Base-by-base conservation (phyloP, 2,888 invertebrate species). In the Aethes cnicana region DNA sequence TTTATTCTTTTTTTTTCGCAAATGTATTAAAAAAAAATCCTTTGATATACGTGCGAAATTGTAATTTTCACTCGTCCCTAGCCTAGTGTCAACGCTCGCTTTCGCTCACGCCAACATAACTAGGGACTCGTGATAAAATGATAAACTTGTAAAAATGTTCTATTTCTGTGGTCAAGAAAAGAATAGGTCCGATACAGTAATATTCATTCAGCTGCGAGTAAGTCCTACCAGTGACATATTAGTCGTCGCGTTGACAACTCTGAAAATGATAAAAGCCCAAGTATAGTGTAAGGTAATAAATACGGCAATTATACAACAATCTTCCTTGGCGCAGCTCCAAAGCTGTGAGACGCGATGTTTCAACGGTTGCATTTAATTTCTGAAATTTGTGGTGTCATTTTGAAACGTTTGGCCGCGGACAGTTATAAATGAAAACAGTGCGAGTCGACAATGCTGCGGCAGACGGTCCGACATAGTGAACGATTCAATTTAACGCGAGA, bases 331-430 rank as follows among this genome's bases (percentile, higher is more conserved):
- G 37, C 23, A 33, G 20, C 35, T 60, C 68, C 68, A 66, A 62
- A 63, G 61, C 63, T 64, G 66, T 54, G 59, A 57, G 59, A 63
- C 63, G 61, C 56, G 54, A 52, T 59, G 52, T 52, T 63, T 65
- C 63, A 64, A 64, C 65, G 58, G 62, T 63, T 63, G 57, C 56
- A 61, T 63, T 61, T 58, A 60, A 58, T 54, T 49, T 54, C 50
- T 57, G 56, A 56, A 54, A 53, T 48, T 52, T 47, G 26, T 37
- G 32, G 32, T 39, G 39, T 32, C 37, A 25, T 46, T 50, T 52
- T 52, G 37, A 32, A 52, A 20, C 23, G 37, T 30, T 44, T 37
- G 17, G 26, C 8, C 7, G 52, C 26, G 39, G 44, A 43, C 52
- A 36, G 44, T 39, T 52, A 44, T 46, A 43, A 52, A 52, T 46